Base-by-base conservation (phyloP, 1,140 invertebrate genomes). In the Eurosta solidaginis region DNA sequence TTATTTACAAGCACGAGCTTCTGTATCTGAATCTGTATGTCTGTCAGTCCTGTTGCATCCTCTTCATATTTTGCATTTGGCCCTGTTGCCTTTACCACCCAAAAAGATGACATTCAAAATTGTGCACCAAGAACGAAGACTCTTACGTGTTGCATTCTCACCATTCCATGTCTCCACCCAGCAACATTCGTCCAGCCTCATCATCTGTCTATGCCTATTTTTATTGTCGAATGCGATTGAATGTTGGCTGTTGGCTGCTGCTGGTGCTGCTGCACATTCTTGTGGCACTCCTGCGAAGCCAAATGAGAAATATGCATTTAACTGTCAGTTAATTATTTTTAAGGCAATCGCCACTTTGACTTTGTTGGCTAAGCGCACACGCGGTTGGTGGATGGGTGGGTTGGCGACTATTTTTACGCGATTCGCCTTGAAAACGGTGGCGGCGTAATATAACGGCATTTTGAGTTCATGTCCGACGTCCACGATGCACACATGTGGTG, bases 261-360 rank as follows among this genome's bases (percentile, higher is more conserved):
- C 27, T 45, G 73, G 25, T 45, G 44, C 14, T 47, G 73, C 45
- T 76, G 45, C 75, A 76, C 75, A 85, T 85, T 85, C 83, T 82
- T 81, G 44, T 81, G 79, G 84, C 82, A 82, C 82, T 84, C 84
- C 84, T 83, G 82, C 82, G 83, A 85, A 85, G 84, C 45, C 33
- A 20, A 20, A 17, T 29, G 27, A 27, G 25, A 29, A 25, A 29
- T 9, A 40, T 73, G 59, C 59, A 40, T 29, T 74, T 74, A 47
- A 45, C 44, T 74, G 73, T 44, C 73, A 25, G 73, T 22, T 74
- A 44, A 74, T 74, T 74, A 74, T 74, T 73, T 73, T 74, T 74
- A 47, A 47, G 40, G 27, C 22, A 74, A 40, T 68, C 59, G 33
- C 33, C 44, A 47, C 73, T 47, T 45, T 45, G 73, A 47, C 73